A percentile compares a stretch with the other conserved stretches of the same genome.
Conservation (phyloP, 1,140 invertebrate species). For the Ptiloglossa arizonensis region DNA sequence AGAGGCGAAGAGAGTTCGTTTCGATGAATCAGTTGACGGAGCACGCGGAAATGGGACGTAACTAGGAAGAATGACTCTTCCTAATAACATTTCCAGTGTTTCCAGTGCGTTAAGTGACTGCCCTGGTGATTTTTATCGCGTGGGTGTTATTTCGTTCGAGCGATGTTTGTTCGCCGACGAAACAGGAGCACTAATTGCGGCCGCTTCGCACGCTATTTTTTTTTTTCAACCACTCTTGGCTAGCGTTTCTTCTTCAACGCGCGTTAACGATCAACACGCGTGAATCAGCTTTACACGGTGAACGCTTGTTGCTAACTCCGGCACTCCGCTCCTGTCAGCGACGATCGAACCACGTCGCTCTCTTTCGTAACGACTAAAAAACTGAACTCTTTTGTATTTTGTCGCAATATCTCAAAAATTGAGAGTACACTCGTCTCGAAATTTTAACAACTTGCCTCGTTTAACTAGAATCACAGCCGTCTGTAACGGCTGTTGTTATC, state of each 20-base stretch:
- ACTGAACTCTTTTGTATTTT: too few species aligned
- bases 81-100: conserved; percentile 57
- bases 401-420: too few species aligned
- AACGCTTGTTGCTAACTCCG: conserved; percentile 43
- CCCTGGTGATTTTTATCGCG: conserved; percentile 61
- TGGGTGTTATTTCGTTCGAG: conserved; percentile 51
- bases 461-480: too few species aligned
- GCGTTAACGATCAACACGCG: conserved; percentile 13
- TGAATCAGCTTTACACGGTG: conserved; percentile 24
- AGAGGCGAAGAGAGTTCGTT: conserved; percentile 7
- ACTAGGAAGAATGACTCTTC: conserved; percentile 52
- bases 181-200: conserved; percentile 59
- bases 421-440: too few species aligned
- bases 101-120: conserved; percentile 53
- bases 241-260: conserved; percentile 18
- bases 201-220: conserved; percentile 28
- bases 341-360: conserved; percentile 19
- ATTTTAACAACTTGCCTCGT: too few species aligned
- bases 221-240: background rate
- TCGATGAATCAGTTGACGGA: conserved; percentile 58
- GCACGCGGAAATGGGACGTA: conserved; percentile 58
- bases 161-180: conserved; percentile 48
- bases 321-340: conserved; percentile 9
- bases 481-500: too few species aligned
- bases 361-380: too few species aligned